Base-by-base conservation (phyloP, 2,113 vertebrate genomes). In the Sinocyclocheilus anshuiensis region DNA sequence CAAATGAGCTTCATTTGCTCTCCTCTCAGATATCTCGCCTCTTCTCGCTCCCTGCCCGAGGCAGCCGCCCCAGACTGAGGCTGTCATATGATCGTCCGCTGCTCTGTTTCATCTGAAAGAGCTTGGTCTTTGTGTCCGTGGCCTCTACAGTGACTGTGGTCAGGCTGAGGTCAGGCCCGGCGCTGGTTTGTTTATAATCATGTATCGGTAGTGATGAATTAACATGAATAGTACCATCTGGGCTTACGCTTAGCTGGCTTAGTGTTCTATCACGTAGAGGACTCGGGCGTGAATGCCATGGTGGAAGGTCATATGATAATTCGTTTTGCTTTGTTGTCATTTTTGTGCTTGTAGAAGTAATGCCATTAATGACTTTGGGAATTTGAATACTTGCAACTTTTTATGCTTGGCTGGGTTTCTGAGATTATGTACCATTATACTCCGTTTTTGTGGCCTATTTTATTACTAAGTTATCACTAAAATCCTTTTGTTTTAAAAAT, bases 231-330 rank as follows among this genome's bases (percentile, higher is more conserved):
- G 80, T 69, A 53, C 80, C 69, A 74, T 83, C 83, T 48, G 26
- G 53, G 69, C 65, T 83, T 78, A 24, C 45, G 63, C 84, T 81
- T 33, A 63, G 50, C 24, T 33, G 85, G 61, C 80, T 83, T 59
- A 59, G 50, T 22, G 63, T 39, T 29, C 29, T 33, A 61, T 85
- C 72, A 61, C 79, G 24, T 88, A 69, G 26, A 65, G 48, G 69
- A 48, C 29, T 67, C 29, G 26, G 33, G 24, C 57, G 11, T 81
- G 81, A 81, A 86, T 86, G 48, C 45, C 67, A 89, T 15, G 20
- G 61, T n/a, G 65, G 85, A 84, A 88, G 81, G 59, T 76, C 48
- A 59, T 88, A 75, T 80, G 81, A 65, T 84, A 79, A 80, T 84
- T 72, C 22, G 22, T 24, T 29, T 42, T 36, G 67, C 48, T 81